Evolutionary conservation across 2,888 invertebrate genomes (phyloP).

Genomic region (Aricia artaxerxes): DNA sequence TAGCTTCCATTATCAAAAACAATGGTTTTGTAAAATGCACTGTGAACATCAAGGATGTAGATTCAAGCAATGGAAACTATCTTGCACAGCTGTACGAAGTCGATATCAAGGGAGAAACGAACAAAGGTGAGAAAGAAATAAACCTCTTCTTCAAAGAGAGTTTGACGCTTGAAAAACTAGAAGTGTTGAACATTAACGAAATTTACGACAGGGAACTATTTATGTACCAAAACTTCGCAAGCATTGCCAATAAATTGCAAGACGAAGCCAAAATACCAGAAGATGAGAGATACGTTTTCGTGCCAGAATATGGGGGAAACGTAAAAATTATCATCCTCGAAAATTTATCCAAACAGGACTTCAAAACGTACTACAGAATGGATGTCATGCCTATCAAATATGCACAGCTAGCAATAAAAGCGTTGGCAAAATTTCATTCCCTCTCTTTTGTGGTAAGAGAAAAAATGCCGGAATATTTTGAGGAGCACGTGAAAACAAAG

Average conservation of each 20-base stretch:
- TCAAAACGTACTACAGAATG: constrained; percentile 44
- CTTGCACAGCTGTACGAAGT: constrained; percentile 26
- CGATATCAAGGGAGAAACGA: constrained; percentile 9
- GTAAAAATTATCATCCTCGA: constrained; percentile 40
- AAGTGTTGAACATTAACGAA: constrained; percentile 43
- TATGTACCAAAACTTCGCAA: constrained; percentile 48
- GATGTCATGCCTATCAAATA: constrained; percentile 45
- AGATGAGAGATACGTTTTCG: constrained; percentile 37
- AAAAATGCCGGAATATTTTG: constrained; percentile 44
- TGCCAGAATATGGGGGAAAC: constrained; percentile 36
- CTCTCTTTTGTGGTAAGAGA: constrained; percentile 47
- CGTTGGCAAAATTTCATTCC: constrained; percentile 49
- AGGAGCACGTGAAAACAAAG: constrained; percentile 44
- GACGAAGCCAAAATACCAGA: constrained; percentile 39
- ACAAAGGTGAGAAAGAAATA: constrained; percentile 47
- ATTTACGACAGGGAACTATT: constrained; percentile 50
- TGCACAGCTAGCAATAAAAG: constrained; percentile 45
- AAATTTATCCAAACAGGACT: constrained; percentile 46
- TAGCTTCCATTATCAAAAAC: constrained; percentile 1
- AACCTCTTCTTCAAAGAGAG: constrained; percentile 55
- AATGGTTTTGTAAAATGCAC: neutral
- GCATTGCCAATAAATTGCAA: constrained; percentile 44
- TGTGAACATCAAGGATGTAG: neutral
- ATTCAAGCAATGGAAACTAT: constrained; percentile 22
- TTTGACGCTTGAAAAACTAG: constrained; percentile 41